Conservation (phyloP, 2,888 invertebrate species). For the Junonia oenone region DNA sequence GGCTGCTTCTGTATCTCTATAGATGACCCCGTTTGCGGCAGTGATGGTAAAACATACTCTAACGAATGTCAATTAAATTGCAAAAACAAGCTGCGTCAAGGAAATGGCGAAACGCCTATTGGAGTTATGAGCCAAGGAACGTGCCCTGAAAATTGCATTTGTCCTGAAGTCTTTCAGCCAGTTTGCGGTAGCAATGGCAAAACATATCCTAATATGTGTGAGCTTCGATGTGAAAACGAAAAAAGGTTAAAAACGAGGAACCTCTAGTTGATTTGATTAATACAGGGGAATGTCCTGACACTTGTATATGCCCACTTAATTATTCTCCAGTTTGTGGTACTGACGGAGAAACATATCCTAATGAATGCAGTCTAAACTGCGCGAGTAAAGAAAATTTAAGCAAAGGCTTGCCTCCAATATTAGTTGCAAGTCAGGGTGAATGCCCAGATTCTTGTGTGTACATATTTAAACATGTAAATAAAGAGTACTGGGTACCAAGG, state of each 20-base stretch:
- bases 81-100: slow-evolving; percentile 6
- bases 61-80: slow-evolving; percentile 22
- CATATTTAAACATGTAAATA: too few relatives aligned
- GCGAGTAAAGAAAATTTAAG: slow-evolving; percentile 15
- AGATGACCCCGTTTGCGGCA: slow-evolving; percentile 30
- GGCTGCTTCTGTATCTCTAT: slow-evolving; percentile 19
- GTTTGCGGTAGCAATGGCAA: slow-evolving; percentile 12
- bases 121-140: slow-evolving; percentile 1
- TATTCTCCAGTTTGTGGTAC: slow-evolving; percentile 33
- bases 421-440: slow-evolving; percentile 13
- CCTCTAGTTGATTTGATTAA: not conserved
- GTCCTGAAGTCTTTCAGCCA: slow-evolving; percentile 19
- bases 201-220: slow-evolving; percentile 3
- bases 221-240: slow-evolving; percentile 9
- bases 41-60: slow-evolving; percentile 27
- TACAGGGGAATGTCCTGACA: slow-evolving; percentile 17
- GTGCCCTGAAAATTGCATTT: slow-evolving; percentile 20
- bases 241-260: not conserved
- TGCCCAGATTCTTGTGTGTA: slow-evolving; percentile 27
- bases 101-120: slow-evolving; percentile 4
- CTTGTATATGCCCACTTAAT: slow-evolving; percentile 24
- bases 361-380: slow-evolving; percentile 25
- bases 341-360: slow-evolving; percentile 29
- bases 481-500: too few relatives aligned
- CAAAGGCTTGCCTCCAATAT: slow-evolving; percentile 2